phyloP scores from a whole-genome alignment of 2,113 vertebrate genomes.

The Axis porcinus region DNA sequence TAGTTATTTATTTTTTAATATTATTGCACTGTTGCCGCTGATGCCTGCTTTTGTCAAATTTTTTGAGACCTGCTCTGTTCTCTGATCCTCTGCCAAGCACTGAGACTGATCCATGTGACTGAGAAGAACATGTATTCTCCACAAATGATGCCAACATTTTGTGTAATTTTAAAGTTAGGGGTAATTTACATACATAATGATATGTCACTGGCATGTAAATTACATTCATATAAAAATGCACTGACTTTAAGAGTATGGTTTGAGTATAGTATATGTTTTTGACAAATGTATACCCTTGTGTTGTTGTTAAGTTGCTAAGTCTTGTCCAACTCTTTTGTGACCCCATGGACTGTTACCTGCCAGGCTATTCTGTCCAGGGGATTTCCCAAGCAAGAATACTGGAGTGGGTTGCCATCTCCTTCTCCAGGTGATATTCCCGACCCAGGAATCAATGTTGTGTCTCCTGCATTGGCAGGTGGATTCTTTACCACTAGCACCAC shows the following conservation, averaged over 20 bases:
- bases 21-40: neutral
- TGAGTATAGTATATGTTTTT: neutral
- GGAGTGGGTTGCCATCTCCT: neutral
- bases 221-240: neutral
- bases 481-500: neutral
- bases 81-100: neutral
- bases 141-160: neutral
- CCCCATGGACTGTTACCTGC: neutral
- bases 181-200: neutral
- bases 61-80: neutral
- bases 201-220: neutral
- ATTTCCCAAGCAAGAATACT: neutral
- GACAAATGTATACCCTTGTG: neutral
- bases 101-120: neutral
- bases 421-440: neutral
- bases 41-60: neutral
- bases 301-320: neutral
- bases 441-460: neutral
- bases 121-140: neutral
- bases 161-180: neutral
- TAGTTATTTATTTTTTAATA: neutral
- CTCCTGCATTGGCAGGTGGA: neutral
- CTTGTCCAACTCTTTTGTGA: neutral
- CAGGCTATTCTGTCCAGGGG: neutral
- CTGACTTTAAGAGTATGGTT: neutral